A percentile compares a stretch with the other conserved stretches of the same genome.
phyloP scores from a whole-genome alignment of 2,797 vertebrate genomes.

The Phoebastria nigripes region DNA sequence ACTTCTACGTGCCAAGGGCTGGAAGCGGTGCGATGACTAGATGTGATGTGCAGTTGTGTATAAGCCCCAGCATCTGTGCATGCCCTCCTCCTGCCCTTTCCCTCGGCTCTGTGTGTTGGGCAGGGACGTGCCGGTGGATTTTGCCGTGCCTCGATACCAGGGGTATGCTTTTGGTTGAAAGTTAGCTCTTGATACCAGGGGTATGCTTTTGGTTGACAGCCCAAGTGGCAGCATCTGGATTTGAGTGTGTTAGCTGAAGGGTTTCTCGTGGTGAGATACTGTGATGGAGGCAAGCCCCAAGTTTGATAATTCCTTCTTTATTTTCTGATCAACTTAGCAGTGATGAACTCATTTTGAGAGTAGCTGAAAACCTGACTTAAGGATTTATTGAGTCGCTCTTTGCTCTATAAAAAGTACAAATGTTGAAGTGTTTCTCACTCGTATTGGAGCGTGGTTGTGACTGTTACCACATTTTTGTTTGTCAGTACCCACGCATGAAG shows the following conservation, averaged over 20 bases:
- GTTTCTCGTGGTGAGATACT: not conserved
- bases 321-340: not conserved
- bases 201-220: not conserved
- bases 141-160: not conserved
- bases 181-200: not conserved
- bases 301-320: not conserved
- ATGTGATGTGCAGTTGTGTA: not conserved
- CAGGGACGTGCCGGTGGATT: rapidly evolving
- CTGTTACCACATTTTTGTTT: not conserved
- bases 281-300: not conserved
- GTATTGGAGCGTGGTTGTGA: not conserved
- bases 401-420: not conserved
- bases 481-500: not conserved
- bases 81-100: not conserved
- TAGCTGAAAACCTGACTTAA: not conserved
- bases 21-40: not conserved
- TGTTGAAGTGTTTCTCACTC: not conserved
- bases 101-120: not conserved
- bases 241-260: not conserved
- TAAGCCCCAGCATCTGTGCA: not conserved
- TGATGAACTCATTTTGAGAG: not conserved
- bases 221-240: not conserved
- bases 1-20: rapidly evolving
- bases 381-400: conserved; percentile 10
- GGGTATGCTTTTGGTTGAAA: not conserved